phyloP scores from a whole-genome alignment of 2,113 vertebrate genomes.

The Myotis brandtii region DNA sequence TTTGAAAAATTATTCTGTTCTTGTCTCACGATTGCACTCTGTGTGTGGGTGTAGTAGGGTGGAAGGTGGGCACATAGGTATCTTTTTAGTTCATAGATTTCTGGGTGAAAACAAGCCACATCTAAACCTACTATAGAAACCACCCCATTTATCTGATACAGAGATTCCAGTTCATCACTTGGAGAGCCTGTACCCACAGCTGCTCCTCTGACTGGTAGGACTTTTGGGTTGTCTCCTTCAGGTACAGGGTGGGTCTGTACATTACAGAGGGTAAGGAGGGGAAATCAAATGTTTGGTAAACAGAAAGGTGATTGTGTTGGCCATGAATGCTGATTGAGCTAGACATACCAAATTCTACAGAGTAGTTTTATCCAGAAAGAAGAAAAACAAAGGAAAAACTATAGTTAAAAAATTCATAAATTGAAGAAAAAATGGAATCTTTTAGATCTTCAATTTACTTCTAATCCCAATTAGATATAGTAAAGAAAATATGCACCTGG shows the following conservation, averaged over 20 bases:
- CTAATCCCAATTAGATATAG: neutral
- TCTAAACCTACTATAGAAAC: neutral
- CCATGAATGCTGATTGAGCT: neutral
- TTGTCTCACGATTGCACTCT: neutral
- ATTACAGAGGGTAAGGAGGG: neutral
- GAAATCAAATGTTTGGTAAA: neutral
- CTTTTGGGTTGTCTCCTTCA: neutral
- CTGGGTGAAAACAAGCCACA: neutral
- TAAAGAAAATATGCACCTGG: neutral
- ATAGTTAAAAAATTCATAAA: neutral
- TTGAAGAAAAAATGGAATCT: neutral
- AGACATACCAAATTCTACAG: neutral
- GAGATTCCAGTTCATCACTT: neutral
- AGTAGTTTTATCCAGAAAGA: neutral
- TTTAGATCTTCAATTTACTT: neutral
- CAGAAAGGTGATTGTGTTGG: neutral
- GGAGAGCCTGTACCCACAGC: neutral
- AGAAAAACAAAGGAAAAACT: neutral
- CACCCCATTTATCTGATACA: neutral
- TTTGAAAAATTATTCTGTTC: neutral
- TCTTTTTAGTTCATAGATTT: neutral
- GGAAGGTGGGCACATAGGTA: too few relatives aligned
- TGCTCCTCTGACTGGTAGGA: neutral
- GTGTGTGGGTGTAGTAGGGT: neutral
- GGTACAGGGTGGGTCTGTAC: neutral